Base-by-base conservation (phyloP, 2,113 vertebrate genomes). In the Rhizomys pruinosus region DNA sequence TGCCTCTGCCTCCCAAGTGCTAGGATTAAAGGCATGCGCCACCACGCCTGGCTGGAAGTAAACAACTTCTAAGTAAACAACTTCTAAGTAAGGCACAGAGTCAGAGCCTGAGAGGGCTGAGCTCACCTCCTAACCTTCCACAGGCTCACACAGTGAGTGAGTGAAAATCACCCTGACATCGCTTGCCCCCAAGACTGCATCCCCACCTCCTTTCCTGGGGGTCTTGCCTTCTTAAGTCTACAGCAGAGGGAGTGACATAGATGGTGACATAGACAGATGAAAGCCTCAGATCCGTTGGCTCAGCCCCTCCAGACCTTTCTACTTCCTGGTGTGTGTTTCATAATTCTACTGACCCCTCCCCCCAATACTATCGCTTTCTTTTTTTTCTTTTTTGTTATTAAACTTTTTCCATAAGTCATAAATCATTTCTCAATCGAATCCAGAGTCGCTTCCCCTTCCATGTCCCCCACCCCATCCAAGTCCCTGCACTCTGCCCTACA, bases 281-380 rank as follows among this genome's bases (percentile, higher is more conserved):
- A 37, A 72, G 19, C 52, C 2, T 52, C 66, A 15, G 7, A 23
- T 5, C 69, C 44, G n/a, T 22, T 23, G 29, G 16, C 5, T 47
- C 12, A 7, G 16, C 16, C 22, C 2, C 57, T 34, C 47, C 57
- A 25, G 20, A 23, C 5, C 0, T 8, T 19, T 37, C 76, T 88
- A 19, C 77, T 15, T 64, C 37, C 82, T 47, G 27, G 59, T 25
- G 68, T 32, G 7, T 1, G 55, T 7, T 32, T 44, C 77, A 64
- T 47, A 42, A 0, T 29, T 27, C 0, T 23, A 17, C n/a, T n/a
- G n/a, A n/a, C 25, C 47, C 37, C 39, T 57, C 47, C 2, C 1
- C 11, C 47, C 47, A 52, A n/a, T 3, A 39, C 2, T 0, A 27
- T 15, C 74, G 1, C 10, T 29, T 74, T 37, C 74, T 89, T 73